Conservation (phyloP, 2,797 vertebrate genomes). For the Geotrypetes seraphini region DNA sequence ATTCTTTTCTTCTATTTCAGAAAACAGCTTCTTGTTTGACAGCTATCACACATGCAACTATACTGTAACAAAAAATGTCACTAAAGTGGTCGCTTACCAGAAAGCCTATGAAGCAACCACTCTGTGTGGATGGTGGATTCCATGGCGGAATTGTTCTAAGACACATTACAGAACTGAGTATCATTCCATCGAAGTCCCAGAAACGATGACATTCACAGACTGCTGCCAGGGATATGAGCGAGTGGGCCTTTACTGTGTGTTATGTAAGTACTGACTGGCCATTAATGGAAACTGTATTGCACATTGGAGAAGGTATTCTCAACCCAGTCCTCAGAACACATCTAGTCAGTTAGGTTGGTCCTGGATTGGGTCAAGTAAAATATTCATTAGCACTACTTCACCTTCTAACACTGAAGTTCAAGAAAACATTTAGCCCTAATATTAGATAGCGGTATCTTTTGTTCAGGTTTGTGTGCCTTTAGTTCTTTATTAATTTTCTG, state of each 20-base stretch:
- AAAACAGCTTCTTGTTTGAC: slow-evolving; percentile 53
- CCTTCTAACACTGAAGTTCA: too few species aligned
- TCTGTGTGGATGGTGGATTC: slow-evolving; percentile 71
- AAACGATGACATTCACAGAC: slow-evolving; percentile 42
- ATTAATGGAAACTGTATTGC: too few species aligned
- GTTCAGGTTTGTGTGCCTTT: too few species aligned
- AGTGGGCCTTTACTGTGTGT: slow-evolving; percentile 72
- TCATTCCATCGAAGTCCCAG: slow-evolving; percentile 27
- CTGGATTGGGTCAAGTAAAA: too few species aligned
- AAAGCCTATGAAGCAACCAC: slow-evolving; percentile 39
- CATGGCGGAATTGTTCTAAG: slow-evolving; percentile 58
- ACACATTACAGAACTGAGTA: slow-evolving; percentile 47
- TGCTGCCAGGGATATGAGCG: slow-evolving; percentile 79
- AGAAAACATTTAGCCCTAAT: too few species aligned
- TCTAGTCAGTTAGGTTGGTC: too few species aligned
- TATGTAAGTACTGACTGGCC: slow-evolving; percentile 67
- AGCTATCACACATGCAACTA: slow-evolving; percentile 69
- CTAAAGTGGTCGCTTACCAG: slow-evolving; percentile 43
- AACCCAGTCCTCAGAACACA: too few species aligned
- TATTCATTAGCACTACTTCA: too few species aligned
- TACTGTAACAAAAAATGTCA: slow-evolving; percentile 43
- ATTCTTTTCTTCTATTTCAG: slow-evolving; percentile 38
- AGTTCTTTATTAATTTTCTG: too few species aligned
- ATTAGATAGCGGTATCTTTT: too few species aligned
- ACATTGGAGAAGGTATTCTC: too few species aligned